phyloP scores from a whole-genome alignment of 1,140 invertebrate species.

The Diachasma alloeum region DNA sequence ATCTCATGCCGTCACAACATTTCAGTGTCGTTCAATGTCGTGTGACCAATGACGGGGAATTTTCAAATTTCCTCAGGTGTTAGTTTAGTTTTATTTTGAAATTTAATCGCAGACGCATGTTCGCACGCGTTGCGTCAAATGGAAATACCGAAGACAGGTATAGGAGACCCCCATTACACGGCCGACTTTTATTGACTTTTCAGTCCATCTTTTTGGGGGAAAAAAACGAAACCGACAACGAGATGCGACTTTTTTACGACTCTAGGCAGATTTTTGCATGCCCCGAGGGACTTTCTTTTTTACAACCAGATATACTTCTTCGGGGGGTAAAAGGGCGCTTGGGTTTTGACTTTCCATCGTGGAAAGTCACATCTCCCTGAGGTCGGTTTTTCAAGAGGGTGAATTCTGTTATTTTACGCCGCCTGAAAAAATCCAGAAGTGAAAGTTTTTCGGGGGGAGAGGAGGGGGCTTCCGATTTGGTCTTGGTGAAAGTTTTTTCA shows the following conservation, averaged over 20 bases:
- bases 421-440: constrained; percentile 37
- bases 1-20: too few species aligned
- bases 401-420: constrained; percentile 26
- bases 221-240: constrained; percentile 28
- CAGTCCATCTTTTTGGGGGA: constrained; percentile 8
- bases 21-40: too few species aligned
- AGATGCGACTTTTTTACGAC: constrained; percentile 35
- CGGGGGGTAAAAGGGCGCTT: background rate
- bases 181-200: constrained; percentile 6
- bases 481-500: constrained; percentile 49
- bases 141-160: background rate
- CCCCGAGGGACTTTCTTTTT: constrained; percentile 23
- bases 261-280: constrained; percentile 21
- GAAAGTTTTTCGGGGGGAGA: constrained; percentile 24
- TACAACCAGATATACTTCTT: background rate
- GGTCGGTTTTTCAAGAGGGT: constrained; percentile 13
- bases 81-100: background rate
- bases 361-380: background rate
- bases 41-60: background rate
- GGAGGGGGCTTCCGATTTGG: background rate
- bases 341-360: background rate
- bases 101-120: background rate
- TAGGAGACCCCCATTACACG: background rate
- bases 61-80: background rate
- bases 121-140: background rate